Base-by-base conservation (phyloP, 2,888 invertebrate genomes). In the Pilophorus perplexus region DNA sequence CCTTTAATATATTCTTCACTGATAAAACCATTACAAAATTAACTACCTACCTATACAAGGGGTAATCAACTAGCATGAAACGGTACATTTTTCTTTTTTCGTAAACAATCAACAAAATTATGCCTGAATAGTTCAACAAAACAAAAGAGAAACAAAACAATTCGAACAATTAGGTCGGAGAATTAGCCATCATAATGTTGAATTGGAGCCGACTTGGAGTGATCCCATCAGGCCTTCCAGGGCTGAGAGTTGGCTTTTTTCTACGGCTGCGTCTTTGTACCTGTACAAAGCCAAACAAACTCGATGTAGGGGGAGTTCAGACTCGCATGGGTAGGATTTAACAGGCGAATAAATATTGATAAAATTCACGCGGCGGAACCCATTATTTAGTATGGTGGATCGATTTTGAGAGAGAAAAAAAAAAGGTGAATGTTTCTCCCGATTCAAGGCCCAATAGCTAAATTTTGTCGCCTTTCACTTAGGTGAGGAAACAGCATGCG, bases 21-120 rank as follows among this genome's bases (percentile, higher is more conserved):
- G 62, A 46, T 62, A 48, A 62, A 62, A 28, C n/a, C n/a, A n/a
- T 62, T 62, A 62, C 62, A 62, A 62, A 62, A 62, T 59, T 42
- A 59, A 25, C n/a, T n/a, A n/a, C n/a, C n/a, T n/a, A n/a, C 25
- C 25, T 59, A 25, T 22, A 59, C 42, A 42, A 25, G 42, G 25
- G 23, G 59, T 40, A 14, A 33, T 59, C 16, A 23, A 59, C 59
- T 59, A 59, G 23, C 42, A 16, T 42, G 42, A 52, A 59, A 40
- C 59, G 59, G 40, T 16, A n/a, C n/a, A n/a, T n/a, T n/a, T n/a
- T n/a, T n/a, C n/a, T n/a, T n/a, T 14, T 44, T 27, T 18, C n/a
- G 8, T 20, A 6, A 62, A 62, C 46, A 28, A 62, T 28, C 62
- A 62, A 62, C 62, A 62, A 62, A 62, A 12, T 8, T 8, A 62